A percentile compares a stretch with the other conserved stretches of the same genome.
Conservation (phyloP, 2,888 invertebrate genomes). For the Diarsia dahlii region DNA sequence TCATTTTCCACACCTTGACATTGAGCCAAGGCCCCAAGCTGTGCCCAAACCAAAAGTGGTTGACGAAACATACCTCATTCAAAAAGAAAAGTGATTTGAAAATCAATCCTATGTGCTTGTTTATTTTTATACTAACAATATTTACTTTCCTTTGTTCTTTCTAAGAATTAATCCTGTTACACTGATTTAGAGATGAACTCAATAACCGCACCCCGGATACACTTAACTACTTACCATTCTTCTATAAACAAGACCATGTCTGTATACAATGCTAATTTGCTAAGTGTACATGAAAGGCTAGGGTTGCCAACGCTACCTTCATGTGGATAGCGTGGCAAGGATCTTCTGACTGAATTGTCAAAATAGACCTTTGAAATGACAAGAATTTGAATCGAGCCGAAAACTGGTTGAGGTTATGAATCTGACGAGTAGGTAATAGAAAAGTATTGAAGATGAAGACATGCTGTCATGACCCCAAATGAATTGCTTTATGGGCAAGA, state of each 20-base stretch:
- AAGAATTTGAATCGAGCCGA: too few species aligned
- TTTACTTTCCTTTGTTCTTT: not conserved
- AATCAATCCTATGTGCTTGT: not conserved
- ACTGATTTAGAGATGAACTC: constrained; percentile 35
- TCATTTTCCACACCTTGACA: not conserved
- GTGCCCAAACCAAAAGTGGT: not conserved
- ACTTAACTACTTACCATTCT: constrained; percentile 44
- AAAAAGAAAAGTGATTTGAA: not conserved
- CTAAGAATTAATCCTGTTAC: constrained; percentile 7
- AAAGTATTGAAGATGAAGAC: too few species aligned
- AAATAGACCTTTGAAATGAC: too few species aligned
- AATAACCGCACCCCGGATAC: constrained; percentile 36
- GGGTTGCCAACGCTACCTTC: constrained; percentile 23
- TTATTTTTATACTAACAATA: not conserved
- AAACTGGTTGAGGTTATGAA: too few species aligned
- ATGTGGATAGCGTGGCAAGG: not conserved
- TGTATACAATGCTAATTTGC: constrained; percentile 45
- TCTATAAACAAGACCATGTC: constrained; percentile 26
- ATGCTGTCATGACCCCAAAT: too few species aligned
- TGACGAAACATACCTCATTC: not conserved
- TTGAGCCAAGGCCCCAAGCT: not conserved
- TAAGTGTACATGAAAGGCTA: constrained; percentile 40
- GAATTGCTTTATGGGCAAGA: too few species aligned
- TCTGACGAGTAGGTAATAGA: too few species aligned
- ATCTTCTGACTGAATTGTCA: not conserved